Percentiles rank a stretch among this genome's conserved stretches.
These are phyloP conservation scores for Perognathus longimembris DNA, from an alignment of 2,113 vertebrate species.

Conservation along the genomic window DNA sequence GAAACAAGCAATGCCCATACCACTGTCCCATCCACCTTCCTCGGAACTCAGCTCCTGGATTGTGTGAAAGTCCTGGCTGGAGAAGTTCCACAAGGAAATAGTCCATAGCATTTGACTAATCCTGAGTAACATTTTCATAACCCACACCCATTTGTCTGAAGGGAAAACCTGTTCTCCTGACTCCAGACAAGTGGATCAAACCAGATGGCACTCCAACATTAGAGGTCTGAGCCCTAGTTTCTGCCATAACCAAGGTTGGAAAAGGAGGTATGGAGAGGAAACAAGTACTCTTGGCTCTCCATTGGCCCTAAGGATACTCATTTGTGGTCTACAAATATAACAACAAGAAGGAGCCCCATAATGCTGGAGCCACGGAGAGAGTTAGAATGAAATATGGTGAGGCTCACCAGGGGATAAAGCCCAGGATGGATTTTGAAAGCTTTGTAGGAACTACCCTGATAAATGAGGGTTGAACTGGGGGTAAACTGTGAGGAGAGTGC, in stretches of 20 bases:
- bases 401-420: background rate
- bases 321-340: background rate
- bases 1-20: background rate
- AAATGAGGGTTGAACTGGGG: background rate
- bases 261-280: background rate
- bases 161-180: constrained; percentile 76
- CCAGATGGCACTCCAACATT: background rate
- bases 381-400: background rate
- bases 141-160: constrained; percentile 50
- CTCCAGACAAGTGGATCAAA: background rate
- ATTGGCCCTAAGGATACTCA: background rate
- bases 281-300: background rate
- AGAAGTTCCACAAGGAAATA: constrained; percentile 51
- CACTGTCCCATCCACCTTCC: background rate
- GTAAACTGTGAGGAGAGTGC: background rate
- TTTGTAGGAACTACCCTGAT: background rate
- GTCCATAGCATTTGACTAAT: constrained; percentile 82
- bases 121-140: constrained; percentile 84
- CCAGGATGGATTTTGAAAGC: background rate
- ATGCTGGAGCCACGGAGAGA: background rate
- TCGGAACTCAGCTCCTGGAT: background rate
- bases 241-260: background rate
- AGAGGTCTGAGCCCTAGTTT: background rate
- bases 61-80: background rate
- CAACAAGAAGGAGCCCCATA: background rate